Conservation (phyloP, 1,140 invertebrate species). For the Macrobrachium rosenbergii region DNA sequence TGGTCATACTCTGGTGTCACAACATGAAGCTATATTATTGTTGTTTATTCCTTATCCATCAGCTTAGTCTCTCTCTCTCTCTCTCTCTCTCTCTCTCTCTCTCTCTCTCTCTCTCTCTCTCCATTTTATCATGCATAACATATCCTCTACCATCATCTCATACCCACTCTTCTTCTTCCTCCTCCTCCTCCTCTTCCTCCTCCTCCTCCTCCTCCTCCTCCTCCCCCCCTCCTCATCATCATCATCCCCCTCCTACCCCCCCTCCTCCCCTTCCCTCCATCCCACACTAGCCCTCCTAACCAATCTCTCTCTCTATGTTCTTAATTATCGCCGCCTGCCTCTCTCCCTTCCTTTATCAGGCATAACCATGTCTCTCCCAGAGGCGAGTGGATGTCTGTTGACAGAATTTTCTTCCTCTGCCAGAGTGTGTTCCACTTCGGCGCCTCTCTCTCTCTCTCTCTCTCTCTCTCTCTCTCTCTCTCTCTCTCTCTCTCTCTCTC, state of each 20-base stretch:
- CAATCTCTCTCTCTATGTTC: no score
- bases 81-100: conserved; percentile 7
- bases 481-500: background rate
- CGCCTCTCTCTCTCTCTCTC: background rate
- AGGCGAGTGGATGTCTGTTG: conserved; percentile 5
- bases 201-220: background rate
- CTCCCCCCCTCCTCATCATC: background rate
- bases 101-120: background rate
- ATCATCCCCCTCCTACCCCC: background rate
- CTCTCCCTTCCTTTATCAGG: no score
- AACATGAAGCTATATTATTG: no score
- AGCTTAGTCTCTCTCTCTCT: no score
- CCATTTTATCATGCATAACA: background rate
- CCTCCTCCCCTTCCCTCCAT: background rate
- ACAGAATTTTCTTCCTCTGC: conserved; percentile 9
- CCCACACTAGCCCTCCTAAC: background rate
- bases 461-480: conserved; percentile 15
- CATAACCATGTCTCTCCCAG: no score
- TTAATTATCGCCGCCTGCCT: no score
- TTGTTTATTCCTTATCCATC: background rate
- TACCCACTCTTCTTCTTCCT: background rate
- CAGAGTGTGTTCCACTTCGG: conserved; percentile 6
- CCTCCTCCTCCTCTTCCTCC: background rate
- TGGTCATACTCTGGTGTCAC: background rate
- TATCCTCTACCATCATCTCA: background rate